phyloP scores from a whole-genome alignment of 92 coral and sea anemone genomes.

The Hydrozoanthus gracilis region DNA sequence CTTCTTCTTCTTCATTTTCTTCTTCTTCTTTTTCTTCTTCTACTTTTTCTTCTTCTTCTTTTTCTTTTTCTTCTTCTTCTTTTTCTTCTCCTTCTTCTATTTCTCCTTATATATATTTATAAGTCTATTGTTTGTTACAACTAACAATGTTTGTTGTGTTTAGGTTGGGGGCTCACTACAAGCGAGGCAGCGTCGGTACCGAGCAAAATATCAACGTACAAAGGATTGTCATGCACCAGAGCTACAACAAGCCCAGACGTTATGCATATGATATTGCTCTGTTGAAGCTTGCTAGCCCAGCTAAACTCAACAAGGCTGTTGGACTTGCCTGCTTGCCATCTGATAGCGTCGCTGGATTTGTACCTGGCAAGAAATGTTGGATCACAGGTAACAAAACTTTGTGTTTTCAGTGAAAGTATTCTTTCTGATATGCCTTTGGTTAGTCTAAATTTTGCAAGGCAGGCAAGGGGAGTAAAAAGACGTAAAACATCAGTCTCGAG shows the following conservation, averaged over 20 bases:
- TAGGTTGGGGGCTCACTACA: constrained; percentile 28
- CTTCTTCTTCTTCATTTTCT: neutral
- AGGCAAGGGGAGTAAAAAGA: too few relatives aligned
- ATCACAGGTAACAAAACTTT: neutral
- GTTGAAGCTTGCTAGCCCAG: constrained; percentile 24
- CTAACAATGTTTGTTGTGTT: too few relatives aligned
- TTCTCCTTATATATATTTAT: neutral
- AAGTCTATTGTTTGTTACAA: too few relatives aligned
- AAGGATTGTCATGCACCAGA: constrained; percentile 4
- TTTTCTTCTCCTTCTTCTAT: neutral
- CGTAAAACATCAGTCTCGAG: too few relatives aligned
- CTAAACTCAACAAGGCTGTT: constrained; percentile 23
- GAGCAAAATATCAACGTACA: neutral
- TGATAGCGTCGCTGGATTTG: neutral
- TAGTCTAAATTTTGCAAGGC: too few relatives aligned
- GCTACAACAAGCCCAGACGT: neutral
- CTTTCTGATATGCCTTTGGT: neutral
- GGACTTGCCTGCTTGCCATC: constrained; percentile 8
- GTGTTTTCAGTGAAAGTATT: neutral
- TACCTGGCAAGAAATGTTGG: constrained; percentile 11
- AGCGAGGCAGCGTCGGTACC: neutral
- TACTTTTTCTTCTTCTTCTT: neutral
- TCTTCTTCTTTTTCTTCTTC: neutral
- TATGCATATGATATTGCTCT: constrained; percentile 18
- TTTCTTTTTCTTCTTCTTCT: neutral